phyloP scores from a whole-genome alignment of 1,140 invertebrate genomes.

The Harlomillsia oculata region DNA sequence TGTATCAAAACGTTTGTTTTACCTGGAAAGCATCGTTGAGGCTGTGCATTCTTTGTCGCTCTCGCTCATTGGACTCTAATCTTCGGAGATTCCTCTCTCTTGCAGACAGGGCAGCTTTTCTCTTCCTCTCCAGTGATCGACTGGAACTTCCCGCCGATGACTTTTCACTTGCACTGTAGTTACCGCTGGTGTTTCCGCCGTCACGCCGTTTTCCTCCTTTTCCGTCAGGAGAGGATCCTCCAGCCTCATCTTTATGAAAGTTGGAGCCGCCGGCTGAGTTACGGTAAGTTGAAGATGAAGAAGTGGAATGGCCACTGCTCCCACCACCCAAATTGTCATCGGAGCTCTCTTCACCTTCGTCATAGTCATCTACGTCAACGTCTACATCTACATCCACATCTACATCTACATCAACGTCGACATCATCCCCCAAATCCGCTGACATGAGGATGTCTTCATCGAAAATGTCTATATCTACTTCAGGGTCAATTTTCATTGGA shows the following conservation, averaged over 20 bases:
- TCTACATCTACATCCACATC: conserved; percentile 23
- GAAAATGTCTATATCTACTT: conserved; percentile 30
- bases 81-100: conserved; percentile 68
- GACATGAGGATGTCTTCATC: conserved; percentile 34
- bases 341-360: conserved; percentile 23
- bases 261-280: conserved; percentile 12
- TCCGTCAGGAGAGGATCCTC: conserved; percentile 5
- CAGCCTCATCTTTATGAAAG: neutral
- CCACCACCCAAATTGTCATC: conserved; percentile 30
- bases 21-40: conserved; percentile 83
- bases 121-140: conserved; percentile 42
- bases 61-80: conserved; percentile 75
- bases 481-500: conserved; percentile 13
- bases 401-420: conserved; percentile 14
- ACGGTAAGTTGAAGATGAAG: conserved; percentile 27
- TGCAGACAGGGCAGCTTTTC: conserved; percentile 61
- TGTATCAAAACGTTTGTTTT: conserved; percentile 24
- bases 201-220: conserved; percentile 13
- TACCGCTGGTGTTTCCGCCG: conserved; percentile 1
- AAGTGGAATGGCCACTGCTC: conserved; percentile 28
- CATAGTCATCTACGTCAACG: conserved; percentile 23
- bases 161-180: conserved; percentile 13
- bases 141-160: conserved; percentile 33
- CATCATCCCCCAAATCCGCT: too few relatives aligned
- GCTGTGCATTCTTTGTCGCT: conserved; percentile 78